Evolutionary conservation across 2,113 vertebrate genomes (phyloP).

Genomic region (Pelecanoides urinatrix): DNA sequence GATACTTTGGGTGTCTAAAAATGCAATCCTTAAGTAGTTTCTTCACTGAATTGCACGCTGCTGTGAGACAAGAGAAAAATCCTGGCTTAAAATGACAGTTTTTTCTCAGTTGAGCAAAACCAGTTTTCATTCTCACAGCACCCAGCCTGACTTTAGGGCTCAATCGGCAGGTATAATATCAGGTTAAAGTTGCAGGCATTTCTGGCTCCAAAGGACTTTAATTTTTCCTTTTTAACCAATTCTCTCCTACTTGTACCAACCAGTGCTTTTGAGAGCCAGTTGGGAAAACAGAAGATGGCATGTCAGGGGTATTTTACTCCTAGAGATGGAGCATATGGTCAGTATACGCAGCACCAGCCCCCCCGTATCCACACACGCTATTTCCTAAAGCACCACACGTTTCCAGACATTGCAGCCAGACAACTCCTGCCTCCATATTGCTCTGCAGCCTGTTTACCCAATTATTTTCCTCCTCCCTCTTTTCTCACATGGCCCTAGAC

Average conservation of each 20-base stretch:
- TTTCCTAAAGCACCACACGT: accelerated
- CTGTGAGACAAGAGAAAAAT: background rate
- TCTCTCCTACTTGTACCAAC: background rate
- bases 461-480: background rate
- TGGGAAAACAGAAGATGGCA: background rate
- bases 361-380: accelerated
- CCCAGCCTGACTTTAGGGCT: background rate
- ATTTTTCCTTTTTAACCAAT: background rate
- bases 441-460: background rate
- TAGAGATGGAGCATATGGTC: background rate
- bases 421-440: background rate
- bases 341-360: background rate
- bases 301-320: background rate
- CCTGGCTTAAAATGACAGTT: background rate
- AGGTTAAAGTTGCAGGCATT: background rate
- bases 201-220: background rate
- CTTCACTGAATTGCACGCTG: background rate
- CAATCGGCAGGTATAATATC: background rate
- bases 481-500: background rate
- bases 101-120: background rate
- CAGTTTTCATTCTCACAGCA: background rate
- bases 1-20: background rate
- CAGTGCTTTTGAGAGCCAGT: background rate
- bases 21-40: background rate
- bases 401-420: background rate